These are phyloP conservation scores for Alligator mississippiensis DNA, from an alignment of 2,113 vertebrate species.

Conservation along the genomic window DNA sequence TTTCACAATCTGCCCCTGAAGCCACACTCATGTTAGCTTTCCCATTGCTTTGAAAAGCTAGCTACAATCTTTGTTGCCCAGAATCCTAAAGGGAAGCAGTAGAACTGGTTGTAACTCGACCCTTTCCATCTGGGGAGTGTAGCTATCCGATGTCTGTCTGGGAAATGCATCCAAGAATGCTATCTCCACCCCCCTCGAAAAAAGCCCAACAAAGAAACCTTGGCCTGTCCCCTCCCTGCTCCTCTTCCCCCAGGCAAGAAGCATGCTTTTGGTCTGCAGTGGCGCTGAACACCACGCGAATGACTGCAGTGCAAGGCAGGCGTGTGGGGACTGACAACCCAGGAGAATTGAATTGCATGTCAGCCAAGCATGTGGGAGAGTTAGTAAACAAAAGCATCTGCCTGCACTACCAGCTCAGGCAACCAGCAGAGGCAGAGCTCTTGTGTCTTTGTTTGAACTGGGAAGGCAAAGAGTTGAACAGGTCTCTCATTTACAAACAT, in stretches of 20 bases:
- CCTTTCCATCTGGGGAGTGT: slow-evolving; percentile 69
- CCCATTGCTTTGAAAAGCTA: slow-evolving; percentile 10
- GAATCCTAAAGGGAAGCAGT: slow-evolving; percentile 65
- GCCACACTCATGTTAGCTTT: neutral
- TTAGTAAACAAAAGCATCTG: slow-evolving; percentile 78
- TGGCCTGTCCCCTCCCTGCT: neutral
- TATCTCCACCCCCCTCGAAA: neutral
- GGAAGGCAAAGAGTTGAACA: slow-evolving; percentile 63
- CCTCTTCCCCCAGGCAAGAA: neutral
- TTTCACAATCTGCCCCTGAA: neutral
- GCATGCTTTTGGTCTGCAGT: neutral
- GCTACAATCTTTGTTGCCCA: neutral
- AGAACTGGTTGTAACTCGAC: slow-evolving; percentile 84
- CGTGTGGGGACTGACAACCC: slow-evolving; percentile 10
- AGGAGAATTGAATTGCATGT: slow-evolving; percentile 43
- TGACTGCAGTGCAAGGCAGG: slow-evolving; percentile 12
- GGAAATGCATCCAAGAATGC: slow-evolving; percentile 48
- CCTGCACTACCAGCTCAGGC: slow-evolving; percentile 52
- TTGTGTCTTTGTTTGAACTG: slow-evolving; percentile 67
- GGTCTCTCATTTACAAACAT: neutral
- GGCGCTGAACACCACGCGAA: slow-evolving; percentile 25
- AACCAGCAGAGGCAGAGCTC: slow-evolving; percentile 70
- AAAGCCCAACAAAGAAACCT: neutral
- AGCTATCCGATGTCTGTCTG: slow-evolving; percentile 63
- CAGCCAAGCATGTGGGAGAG: slow-evolving; percentile 70